Evolutionary conservation across 2,797 vertebrate species (phyloP).

Genomic region (Sebastes steindachneri): DNA sequence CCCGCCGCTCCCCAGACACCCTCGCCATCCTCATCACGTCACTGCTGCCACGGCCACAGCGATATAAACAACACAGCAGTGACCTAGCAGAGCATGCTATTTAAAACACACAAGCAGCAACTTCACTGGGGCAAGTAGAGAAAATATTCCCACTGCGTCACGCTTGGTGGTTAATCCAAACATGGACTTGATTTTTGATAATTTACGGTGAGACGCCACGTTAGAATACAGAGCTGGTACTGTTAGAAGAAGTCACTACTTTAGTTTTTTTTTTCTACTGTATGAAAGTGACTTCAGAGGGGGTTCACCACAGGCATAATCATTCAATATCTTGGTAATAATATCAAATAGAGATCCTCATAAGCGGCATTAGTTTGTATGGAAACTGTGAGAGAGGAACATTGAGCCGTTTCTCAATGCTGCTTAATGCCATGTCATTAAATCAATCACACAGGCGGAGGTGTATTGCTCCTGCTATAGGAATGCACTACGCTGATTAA

Average conservation of each 20-base stretch:
- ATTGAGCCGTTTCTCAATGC: background rate
- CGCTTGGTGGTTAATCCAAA: background rate
- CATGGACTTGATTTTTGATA: background rate
- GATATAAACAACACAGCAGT: slow-evolving; percentile 28
- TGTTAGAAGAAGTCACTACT: background rate
- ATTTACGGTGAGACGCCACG: background rate
- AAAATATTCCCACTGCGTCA: background rate
- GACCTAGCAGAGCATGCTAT: background rate
- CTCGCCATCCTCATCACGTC: slow-evolving; percentile 42
- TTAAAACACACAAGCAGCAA: background rate
- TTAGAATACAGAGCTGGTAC: background rate
- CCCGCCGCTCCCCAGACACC: slow-evolving; percentile 41
- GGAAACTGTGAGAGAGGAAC: background rate
- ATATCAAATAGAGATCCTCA: slow-evolving; percentile 21
- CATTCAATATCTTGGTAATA: slow-evolving; percentile 14
- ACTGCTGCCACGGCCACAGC: slow-evolving; percentile 39
- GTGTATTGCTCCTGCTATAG: background rate
- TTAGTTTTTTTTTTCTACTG: background rate
- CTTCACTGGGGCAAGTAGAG: background rate
- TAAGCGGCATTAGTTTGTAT: background rate
- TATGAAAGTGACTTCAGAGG: slow-evolving; percentile 10
- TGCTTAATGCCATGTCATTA: background rate
- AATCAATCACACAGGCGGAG: background rate
- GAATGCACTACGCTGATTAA: background rate
- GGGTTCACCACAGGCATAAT: background rate